Conservation (phyloP, 2,113 vertebrate species). For the Mormoops blainvillei region DNA sequence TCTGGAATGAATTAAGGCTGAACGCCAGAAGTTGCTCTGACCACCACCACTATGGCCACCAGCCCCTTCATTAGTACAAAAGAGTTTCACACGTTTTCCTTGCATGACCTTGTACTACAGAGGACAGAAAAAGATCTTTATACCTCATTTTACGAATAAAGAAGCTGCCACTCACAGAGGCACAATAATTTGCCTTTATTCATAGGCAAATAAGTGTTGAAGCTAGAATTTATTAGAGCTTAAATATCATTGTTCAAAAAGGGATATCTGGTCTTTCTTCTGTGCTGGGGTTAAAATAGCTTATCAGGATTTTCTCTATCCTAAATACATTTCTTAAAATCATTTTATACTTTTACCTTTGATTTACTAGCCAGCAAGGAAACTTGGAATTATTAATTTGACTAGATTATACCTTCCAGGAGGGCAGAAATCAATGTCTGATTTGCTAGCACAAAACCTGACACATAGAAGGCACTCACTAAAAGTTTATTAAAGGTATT, state of each 20-base stretch:
- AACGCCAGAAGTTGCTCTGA: not conserved
- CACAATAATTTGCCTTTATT: not conserved
- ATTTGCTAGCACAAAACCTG: not conserved
- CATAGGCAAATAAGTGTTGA: not conserved
- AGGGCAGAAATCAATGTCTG: not conserved
- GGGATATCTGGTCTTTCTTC: conserved; percentile 7
- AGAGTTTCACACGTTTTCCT: not conserved
- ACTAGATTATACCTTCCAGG: not conserved
- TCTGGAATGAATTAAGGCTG: not conserved
- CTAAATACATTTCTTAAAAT: not conserved
- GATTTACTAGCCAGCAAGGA: not conserved
- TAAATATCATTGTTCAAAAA: not conserved
- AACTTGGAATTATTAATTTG: conserved; percentile 15
- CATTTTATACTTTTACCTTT: not conserved
- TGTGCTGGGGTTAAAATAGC: not conserved
- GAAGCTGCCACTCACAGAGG: not conserved
- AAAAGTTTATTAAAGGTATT: not conserved
- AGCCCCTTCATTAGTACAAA: not conserved
- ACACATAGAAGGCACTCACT: not conserved
- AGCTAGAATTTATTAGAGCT: not conserved
- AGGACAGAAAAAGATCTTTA: not conserved
- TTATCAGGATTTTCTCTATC: not conserved
- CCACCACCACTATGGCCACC: not conserved
- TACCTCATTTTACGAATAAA: conserved; percentile 5
- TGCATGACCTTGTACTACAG: not conserved